Conservation (phyloP, 2,797 vertebrate genomes). For the Sciaenops ocellatus region DNA sequence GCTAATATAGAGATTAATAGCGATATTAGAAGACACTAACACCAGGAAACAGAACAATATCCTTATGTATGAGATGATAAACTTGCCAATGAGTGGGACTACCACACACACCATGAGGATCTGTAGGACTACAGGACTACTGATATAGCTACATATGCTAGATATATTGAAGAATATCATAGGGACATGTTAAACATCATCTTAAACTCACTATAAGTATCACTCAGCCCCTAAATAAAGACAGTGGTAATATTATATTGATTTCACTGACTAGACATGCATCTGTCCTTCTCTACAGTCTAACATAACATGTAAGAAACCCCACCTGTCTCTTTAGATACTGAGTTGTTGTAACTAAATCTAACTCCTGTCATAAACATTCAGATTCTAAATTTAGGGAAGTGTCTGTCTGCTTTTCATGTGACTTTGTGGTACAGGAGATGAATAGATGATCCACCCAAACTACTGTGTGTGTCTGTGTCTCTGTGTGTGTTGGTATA, state of each 20-base stretch:
- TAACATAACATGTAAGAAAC: slow-evolving; percentile 1
- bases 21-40: not conserved
- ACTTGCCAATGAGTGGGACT: not conserved
- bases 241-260: not conserved
- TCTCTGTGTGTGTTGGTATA: slow-evolving; percentile 29
- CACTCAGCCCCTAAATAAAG: slow-evolving; percentile 2
- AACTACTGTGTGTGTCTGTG: slow-evolving; percentile 11
- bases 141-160: no score
- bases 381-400: slow-evolving; percentile 15
- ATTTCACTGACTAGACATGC: slow-evolving; percentile 8
- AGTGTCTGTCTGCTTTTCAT: slow-evolving; percentile 22
- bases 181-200: not conserved
- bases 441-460: slow-evolving; percentile 33
- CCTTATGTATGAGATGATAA: not conserved
- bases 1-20: no score
- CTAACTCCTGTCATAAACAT: not conserved
- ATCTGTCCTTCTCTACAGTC: slow-evolving; percentile 1
- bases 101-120: not conserved
- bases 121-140: not conserved
- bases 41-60: not conserved
- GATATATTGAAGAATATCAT: no score
- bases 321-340: slow-evolving; percentile 21
- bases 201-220: no score
- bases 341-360: slow-evolving; percentile 23
- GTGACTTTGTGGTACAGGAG: slow-evolving; percentile 38